Evolutionary conservation across 2,113 vertebrate genomes (phyloP), one percentile per base, ranked within the genome.

Genomic region (Gallinago undulata): DNA sequence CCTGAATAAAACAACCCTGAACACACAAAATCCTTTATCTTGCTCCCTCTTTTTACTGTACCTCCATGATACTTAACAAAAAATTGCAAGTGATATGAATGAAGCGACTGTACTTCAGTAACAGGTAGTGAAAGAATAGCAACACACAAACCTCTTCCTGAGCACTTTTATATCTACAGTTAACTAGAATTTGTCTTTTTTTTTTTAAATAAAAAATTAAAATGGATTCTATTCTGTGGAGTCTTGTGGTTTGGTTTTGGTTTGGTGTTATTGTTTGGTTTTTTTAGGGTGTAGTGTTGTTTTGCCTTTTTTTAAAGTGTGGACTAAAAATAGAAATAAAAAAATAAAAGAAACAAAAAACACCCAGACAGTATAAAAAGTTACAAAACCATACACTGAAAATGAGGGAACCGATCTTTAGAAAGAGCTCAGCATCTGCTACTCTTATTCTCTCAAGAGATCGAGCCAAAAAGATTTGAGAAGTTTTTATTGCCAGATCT

Each of bases 11-110:
- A 97, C 59, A 94, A 96, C 90, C 90, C 73, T 92, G 84, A 97
- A 96, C 97, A 95, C 96, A 98, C 79, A 6, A 70, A 87, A 13
- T 63, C 72, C 95, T 98, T 85, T 95, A 98, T 97, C 97, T 97
- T 98, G 94, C 81, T 94, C 96, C 93, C 59, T 94, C 74, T 92
- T 89, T 96, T 94, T 90, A 95, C 35, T 57, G 51, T 76, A 92
- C 56, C 77, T 67, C 75, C 60, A 30, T 14, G 25, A 68, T 19
- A 25, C 25, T 74, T 16, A 82, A 59, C 6, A 89, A 81, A 63
- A 90, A 77, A 72, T 2, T 45, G 28, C 62, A 68, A 45, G 30
- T 1, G 3, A 77, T 68, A 39, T 28, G 30, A 93, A 67, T 33
- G 74, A 47, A 57, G 53, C 30, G 5, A 60, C 22, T 25, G 37